Base-by-base conservation (phyloP, 2,113 vertebrate species). In the Lagenorhynchus albirostris region DNA sequence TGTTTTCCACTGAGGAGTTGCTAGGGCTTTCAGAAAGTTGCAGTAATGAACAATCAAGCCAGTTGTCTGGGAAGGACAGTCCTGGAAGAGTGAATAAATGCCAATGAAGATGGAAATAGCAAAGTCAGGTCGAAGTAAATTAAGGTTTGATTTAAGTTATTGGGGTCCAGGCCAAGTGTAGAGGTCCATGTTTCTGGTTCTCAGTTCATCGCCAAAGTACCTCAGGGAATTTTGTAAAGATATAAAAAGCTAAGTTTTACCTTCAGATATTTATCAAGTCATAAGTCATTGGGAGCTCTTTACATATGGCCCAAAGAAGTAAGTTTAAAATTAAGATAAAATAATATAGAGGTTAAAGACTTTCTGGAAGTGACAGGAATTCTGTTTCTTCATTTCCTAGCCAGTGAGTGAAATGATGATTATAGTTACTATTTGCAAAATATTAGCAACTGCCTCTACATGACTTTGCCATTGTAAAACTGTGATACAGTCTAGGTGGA, bases 131-230 rank as follows among this genome's bases (percentile, higher is more conserved):
- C 41, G 44, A 70, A 80, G 26, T 25, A 26, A 6, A 18, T 14
- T 26, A 29, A 38, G 17, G 10, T 26, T 58, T 84, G 12, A 0
- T 13, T 91, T 50, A 23, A 2, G 8, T 31, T 74, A 2, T 18
- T 6, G 38, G 3, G 14, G 5, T 58, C 4, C 7, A 0, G 3
- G 26, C 10, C 15, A 55, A 47, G 3, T 14, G 10, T 26, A 8
- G 3, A 14, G 1, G 20, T 44, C 0, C 2, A 41, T 15, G 6
- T 33, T 53, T 44, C 63, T 82, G n/a, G 41, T 65, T 50, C 33
- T 71, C 50, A 29, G 10, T 71, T 77, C n/a, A 33, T 50, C 36
- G 25, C 1, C 14, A n/a, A 84, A 41, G 1, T 26, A 36, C 2
- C 41, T 68, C 14, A 31, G 20, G 31, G 21, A 74, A 73, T 21